A percentile compares a stretch with the other conserved stretches of the same genome.
Evolutionary conservation across 64 coral and sea anemone species (phyloP).

Genomic region (Dendronephthya gigantea): DNA sequence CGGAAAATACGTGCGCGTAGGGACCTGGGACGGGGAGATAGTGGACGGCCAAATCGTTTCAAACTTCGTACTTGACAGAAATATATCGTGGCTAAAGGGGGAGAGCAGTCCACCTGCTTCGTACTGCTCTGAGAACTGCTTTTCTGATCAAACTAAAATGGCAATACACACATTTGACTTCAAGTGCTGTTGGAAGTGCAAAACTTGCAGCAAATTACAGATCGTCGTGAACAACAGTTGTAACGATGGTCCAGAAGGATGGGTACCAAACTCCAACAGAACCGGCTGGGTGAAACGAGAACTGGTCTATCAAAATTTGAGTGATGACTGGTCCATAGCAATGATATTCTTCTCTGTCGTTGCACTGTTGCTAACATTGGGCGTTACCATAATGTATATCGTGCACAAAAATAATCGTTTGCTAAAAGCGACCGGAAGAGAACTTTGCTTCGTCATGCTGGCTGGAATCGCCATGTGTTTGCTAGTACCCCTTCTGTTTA

Average conservation of each 20-base stretch:
- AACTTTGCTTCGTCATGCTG: slow-evolving; percentile 57
- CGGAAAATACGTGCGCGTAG: not conserved
- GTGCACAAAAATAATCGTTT: slow-evolving; percentile 52
- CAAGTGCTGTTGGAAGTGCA: not conserved
- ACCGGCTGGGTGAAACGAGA: not conserved
- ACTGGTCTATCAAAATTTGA: slow-evolving; percentile 7
- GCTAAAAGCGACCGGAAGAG: slow-evolving; percentile 85
- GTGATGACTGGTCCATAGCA: slow-evolving; percentile 42
- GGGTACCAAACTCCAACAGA: not conserved
- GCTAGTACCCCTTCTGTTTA: slow-evolving; percentile 40
- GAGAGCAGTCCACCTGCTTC: not conserved
- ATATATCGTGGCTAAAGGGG: not conserved
- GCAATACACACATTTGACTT: not conserved
- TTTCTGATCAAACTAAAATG: not conserved
- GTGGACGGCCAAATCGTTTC: not conserved
- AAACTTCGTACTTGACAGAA: not conserved
- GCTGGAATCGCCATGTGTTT: slow-evolving; percentile 60
- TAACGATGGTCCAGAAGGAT: not conserved
- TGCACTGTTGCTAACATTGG: slow-evolving; percentile 41
- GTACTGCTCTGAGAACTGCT: not conserved
- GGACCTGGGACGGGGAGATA: not conserved
- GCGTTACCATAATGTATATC: slow-evolving; percentile 39
- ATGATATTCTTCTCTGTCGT: slow-evolving; percentile 43
- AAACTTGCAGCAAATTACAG: not conserved
- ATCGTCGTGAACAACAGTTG: not conserved